These are phyloP conservation scores for Drosophila fuyamai DNA, from an alignment of 1,140 invertebrate genomes.

Conservation along the genomic window DNA sequence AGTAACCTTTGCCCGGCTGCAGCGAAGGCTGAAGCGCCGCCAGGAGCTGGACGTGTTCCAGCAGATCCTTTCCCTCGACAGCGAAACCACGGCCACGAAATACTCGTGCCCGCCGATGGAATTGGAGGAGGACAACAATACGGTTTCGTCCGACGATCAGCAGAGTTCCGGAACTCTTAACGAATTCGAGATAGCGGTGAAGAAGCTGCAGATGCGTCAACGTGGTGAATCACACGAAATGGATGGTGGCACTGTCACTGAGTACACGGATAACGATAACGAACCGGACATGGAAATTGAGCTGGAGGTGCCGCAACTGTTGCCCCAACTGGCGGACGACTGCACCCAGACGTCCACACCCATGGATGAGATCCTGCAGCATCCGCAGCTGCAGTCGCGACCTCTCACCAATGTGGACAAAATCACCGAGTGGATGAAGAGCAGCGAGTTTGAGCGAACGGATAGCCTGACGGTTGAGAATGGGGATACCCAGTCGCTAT, in stretches of 20 bases:
- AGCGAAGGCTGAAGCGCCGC: constrained; percentile 88
- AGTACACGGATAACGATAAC: constrained; percentile 72
- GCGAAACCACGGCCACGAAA: constrained; percentile 79
- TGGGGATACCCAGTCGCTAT: constrained; percentile 60
- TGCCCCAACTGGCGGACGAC: constrained; percentile 67
- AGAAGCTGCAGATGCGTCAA: constrained; percentile 54
- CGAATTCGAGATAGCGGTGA: constrained; percentile 71
- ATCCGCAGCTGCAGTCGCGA: constrained; percentile 62
- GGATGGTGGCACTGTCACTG: constrained; percentile 59
- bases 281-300: constrained; percentile 75
- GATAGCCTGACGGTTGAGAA: constrained; percentile 80
- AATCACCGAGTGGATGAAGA: constrained; percentile 82
- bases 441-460: constrained; percentile 78
- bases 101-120: constrained; percentile 74
- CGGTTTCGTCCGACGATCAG: constrained; percentile 76
- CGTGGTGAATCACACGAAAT: constrained; percentile 57
- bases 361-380: constrained; percentile 75
- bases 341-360: constrained; percentile 78
- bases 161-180: constrained; percentile 76
- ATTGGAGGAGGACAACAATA: constrained; percentile 72
- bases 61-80: constrained; percentile 79
- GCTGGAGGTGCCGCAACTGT: constrained; percentile 70
- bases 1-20: constrained; percentile 89
- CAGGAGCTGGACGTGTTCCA: constrained; percentile 87
- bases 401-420: constrained; percentile 71